Conservation (phyloP, 2,888 invertebrate genomes). For the Leptinotarsa haldemani region DNA sequence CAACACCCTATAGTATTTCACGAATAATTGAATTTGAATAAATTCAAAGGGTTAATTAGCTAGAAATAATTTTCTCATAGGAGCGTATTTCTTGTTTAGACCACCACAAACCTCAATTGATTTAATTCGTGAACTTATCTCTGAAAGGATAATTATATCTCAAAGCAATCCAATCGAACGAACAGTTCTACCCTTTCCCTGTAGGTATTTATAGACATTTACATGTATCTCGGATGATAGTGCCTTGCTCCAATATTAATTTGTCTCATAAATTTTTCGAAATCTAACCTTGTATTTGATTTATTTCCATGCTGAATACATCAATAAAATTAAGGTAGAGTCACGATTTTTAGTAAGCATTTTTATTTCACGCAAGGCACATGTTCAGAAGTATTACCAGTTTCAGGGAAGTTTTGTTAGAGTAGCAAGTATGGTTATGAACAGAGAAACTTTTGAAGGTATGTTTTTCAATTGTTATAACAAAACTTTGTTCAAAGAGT, state of each 20-base stretch:
- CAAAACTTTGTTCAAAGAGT: background rate
- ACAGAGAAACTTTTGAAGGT: constrained; percentile 2
- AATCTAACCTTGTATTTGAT: constrained; percentile 26
- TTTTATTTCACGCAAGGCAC: constrained; percentile 15
- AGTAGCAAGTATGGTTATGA: background rate
- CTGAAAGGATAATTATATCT: background rate
- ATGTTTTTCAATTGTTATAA: background rate
- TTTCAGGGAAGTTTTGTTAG: background rate
- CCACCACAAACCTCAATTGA: too few species aligned
- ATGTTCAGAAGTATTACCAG: background rate
- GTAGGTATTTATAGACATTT: constrained; percentile 10
- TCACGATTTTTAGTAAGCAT: constrained; percentile 11
- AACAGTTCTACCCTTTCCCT: background rate
- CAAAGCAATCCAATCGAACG: background rate
- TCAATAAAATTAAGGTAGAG: constrained; percentile 20
- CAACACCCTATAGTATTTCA: too few species aligned
- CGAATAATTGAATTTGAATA: too few species aligned
- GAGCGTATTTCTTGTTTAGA: too few species aligned
- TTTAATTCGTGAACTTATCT: too few species aligned
- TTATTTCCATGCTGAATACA: constrained; percentile 18
- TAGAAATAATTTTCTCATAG: too few species aligned
- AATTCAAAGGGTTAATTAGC: too few species aligned
- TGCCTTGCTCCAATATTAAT: constrained; percentile 24
- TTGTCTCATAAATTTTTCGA: constrained; percentile 25
- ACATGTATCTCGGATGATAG: constrained; percentile 24